Conservation (phyloP, 1,140 invertebrate species). For the Panulirus ornatus region DNA sequence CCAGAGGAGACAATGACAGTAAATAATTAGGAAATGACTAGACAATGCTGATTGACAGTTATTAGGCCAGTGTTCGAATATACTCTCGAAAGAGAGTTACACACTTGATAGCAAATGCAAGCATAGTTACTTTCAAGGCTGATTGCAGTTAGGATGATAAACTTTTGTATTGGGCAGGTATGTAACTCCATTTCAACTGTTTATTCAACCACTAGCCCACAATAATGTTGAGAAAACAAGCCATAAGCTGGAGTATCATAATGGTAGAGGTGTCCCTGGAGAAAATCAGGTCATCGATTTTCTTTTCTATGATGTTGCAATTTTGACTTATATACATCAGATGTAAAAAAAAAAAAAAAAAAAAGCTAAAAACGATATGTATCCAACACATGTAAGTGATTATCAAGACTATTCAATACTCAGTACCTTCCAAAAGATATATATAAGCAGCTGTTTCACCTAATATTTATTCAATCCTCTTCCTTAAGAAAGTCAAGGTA, state of each 20-base stretch:
- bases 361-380: constrained; percentile 65
- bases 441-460: background rate
- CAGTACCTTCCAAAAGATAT: constrained; percentile 13
- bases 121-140: background rate
- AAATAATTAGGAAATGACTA: constrained; percentile 8
- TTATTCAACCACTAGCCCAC: background rate
- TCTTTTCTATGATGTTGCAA: background rate
- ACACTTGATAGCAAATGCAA: background rate
- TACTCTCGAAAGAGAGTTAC: background rate
- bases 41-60: constrained; percentile 5
- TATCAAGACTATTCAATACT: constrained; percentile 32
- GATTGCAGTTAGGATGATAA: background rate
- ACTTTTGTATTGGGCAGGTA: background rate
- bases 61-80: background rate
- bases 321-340: constrained; percentile 25
- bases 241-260: background rate
- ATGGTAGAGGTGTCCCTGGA: too few relatives aligned
- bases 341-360: constrained; percentile 28
- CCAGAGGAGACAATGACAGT: constrained; percentile 11
- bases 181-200: background rate
- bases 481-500: background rate
- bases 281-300: background rate
- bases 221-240: constrained; percentile 15
- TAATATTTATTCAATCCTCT: background rate
- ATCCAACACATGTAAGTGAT: constrained; percentile 66